Conservation (phyloP, 2,113 vertebrate species). For the Erythrocercus mccallii region DNA sequence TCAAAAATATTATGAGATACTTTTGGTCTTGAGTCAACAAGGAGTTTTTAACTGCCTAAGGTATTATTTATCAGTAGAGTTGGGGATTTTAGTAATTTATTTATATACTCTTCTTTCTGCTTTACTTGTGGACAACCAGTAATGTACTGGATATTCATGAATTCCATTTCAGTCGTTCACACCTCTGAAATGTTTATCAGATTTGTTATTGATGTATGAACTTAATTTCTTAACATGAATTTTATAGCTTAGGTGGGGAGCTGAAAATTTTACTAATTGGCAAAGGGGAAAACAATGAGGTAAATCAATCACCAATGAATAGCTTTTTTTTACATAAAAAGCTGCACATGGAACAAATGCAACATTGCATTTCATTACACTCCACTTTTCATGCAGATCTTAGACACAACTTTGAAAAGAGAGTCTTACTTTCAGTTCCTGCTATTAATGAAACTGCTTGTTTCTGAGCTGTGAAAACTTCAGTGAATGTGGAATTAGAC, state of each 20-base stretch:
- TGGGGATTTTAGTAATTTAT: neutral
- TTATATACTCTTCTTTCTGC: neutral
- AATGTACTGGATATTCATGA: neutral
- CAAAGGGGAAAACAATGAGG: neutral
- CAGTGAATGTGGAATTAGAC: neutral
- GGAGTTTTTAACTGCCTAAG: neutral
- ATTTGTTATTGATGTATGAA: neutral
- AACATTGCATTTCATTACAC: neutral
- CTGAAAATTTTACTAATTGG: neutral
- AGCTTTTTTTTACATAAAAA: neutral
- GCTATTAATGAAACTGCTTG: neutral
- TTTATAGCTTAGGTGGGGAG: neutral
- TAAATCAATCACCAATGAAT: neutral
- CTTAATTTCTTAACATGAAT: neutral
- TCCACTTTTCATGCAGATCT: neutral
- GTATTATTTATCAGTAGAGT: neutral
- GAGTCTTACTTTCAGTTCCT: neutral
- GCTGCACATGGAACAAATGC: neutral
- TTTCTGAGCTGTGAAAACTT: neutral
- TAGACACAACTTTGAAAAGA: neutral
- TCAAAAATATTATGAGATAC: neutral
- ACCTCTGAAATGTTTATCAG: neutral
- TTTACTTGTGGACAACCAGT: neutral
- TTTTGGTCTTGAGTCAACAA: neutral
- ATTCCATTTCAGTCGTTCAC: neutral